Evolutionary conservation across 2,113 vertebrate genomes (phyloP), one percentile per base, ranked within the genome.

Genomic region (Tonatia bakeri): DNA sequence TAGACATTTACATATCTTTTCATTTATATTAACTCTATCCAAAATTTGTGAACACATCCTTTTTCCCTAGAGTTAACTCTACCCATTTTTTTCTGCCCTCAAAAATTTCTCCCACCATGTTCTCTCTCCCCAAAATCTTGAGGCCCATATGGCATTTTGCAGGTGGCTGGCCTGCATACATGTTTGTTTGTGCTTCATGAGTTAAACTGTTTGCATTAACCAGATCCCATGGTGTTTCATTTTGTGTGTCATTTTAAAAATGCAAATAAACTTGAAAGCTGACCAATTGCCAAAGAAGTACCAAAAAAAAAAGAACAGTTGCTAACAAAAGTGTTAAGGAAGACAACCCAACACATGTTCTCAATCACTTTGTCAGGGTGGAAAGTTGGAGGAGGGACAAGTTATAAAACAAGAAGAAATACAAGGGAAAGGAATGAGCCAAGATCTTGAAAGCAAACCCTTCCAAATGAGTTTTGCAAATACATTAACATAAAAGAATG

Each of bases 221-320:
- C 43, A 91, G 64, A 87, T 80, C 54, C 3, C 0, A 85, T 15
- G 28, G 20, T 43, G 33, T 85, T 90, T 83, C 40, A 88, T 88
- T 83, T 94, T 84, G 20, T 43, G 8, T n/a, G 45, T 33, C 0
- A 0, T 82, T 80, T 94, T 72, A 59, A 93, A 96, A 96, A 94
- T 87, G 52, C 45, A 95, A 93, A 91, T 81, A 89, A 91, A 76
- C 31, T 86, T 89, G 52, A 95, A 95, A 94, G 40, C 20, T 83
- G 47, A 81, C 36, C 40, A 22, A n/a, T 9, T 87, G 45, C 26
- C 19, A 95, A 40, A 17, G 94, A 96, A 76, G 26, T 43, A 54
- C 31, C n/a, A 52, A 45, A 61, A 31, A 43, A 31, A 43, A 84
- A 72, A 73, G 19, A 93, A 95, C 4, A 75, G 20, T 90, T 75